Base-by-base conservation (phyloP, 2,888 invertebrate species). In the Pyrrhia umbra region DNA sequence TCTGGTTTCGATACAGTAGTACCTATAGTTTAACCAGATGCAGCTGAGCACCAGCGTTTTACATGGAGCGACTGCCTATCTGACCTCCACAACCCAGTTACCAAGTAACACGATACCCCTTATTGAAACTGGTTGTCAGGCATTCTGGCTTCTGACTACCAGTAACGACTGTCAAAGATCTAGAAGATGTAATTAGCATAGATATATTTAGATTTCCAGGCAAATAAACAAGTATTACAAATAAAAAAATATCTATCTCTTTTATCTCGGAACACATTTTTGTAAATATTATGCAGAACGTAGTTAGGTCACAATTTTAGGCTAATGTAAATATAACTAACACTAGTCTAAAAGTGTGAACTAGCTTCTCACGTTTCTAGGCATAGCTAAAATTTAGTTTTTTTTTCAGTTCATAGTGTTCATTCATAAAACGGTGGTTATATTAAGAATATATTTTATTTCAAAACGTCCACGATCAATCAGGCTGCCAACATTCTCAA, bases 391-490 rank as follows among this genome's bases (percentile, higher is more conserved):
- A 40, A 68, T 47, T 21, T n/a, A 55, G 52, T 63, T 45, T n/a
- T n/a, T n/a, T n/a, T n/a, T n/a, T n/a, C n/a, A 6, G 27, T 51
- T 62, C 2, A 59, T 59, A 43, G 55, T 68, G 54, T 77, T 79
- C 80, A 79, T 79, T 80, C 78, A 79, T 78, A 67, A 79, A 80
- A 56, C 46, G 46, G 40, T 70, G 39, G 46, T 47, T 56, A 43
- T 59, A 58, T 61, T 45, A 50, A 67, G 64, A 77, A 68, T 77
- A 68, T 77, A 77, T 79, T 69, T 66, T 45, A 69, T 74, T 71
- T 71, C 68, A 56, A 69, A 67, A 72, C 30, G 69, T 77, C 59
- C 21, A 67, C 72, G 49, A 77, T 79, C 73, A 71, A 68, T 72
- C 78, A 75, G 56, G 27, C 67, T 61, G 61, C 46, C 75, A 62